Base-by-base conservation (phyloP, 1,140 invertebrate species). In the Brachionus rotundiformis region DNA sequence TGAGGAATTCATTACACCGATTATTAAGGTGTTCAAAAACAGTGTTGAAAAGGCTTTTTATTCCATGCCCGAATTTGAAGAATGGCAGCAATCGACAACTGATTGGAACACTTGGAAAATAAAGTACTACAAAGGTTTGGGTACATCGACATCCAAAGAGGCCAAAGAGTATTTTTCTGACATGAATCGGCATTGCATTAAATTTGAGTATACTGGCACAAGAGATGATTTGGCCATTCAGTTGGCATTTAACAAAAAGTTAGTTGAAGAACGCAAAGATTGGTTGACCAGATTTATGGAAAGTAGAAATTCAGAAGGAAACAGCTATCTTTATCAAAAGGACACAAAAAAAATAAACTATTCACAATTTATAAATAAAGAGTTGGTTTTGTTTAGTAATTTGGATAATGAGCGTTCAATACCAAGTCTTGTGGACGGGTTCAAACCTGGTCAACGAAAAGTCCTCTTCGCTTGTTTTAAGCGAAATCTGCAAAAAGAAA, bases 1-100 rank as follows among this genome's bases (percentile, higher is more conserved):
- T 4, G 95, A 99, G 86, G 95, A 99, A 89, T 99, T 99, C 85
- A 99, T 99, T 83, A 99, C 98, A 2, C 98, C 98, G 1, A 98
- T 99, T 86, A 95, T 99, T 0, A 99, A 89, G 87, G 96, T 94
- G 0, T 91, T 91, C 0, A 99, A 99, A 88, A 93, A 92, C 77
- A 89, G 89, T 16, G 3, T 25, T 6, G 92, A 92, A 84, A 85
- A 92, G 13, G 92, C 93, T 8, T 99, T 99, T 86, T 99, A 95
- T 89, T 98, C 96, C 27, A 88, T 99, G 83, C 97, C 98, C 0
- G 98, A 99, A 89, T 98, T 98, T 89, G 94, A 98, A 83, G 94
- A 96, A 86, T 99, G 98, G 98, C 96, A 97, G 76, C 90, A 89
- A 25, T 91, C 92, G 83, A 98, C 93, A 1, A 90, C 92, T 11